phyloP scores from a whole-genome alignment of 2,888 invertebrate species.

The Agrotis clavis region DNA sequence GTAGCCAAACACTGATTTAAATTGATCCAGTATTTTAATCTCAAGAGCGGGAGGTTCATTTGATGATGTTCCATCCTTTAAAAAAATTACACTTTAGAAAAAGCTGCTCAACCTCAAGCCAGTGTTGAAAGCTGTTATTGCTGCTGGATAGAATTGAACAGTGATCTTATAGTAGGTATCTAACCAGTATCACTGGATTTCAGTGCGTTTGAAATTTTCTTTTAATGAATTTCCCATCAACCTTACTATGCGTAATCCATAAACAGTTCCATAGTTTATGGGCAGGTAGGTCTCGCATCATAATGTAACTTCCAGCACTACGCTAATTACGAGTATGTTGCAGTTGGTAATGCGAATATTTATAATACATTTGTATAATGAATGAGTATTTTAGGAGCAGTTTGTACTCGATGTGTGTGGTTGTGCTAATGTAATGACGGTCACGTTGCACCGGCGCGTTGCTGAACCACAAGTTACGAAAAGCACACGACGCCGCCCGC shows the following conservation, averaged over 20 bases:
- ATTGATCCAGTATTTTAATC: not conserved
- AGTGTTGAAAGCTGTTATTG: not conserved
- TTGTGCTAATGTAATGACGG: conserved; percentile 73
- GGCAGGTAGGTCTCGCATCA: conserved; percentile 8
- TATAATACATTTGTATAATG: conserved; percentile 63
- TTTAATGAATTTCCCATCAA: not conserved
- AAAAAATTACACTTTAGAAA: too few relatives aligned
- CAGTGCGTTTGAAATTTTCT: not conserved
- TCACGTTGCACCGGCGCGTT: conserved; percentile 79
- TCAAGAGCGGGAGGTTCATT: too few relatives aligned
- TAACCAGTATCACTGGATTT: not conserved
- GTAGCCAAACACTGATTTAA: not conserved
- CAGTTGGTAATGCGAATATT: conserved; percentile 50
- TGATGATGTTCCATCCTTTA: too few relatives aligned
- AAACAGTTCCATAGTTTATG: conserved; percentile 20
- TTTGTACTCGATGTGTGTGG: conserved; percentile 70
- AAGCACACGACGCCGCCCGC: conserved; percentile 81
- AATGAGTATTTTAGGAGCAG: conserved; percentile 71
- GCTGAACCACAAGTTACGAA: conserved; percentile 86
- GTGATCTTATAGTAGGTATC: not conserved
- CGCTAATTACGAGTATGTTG: conserved; percentile 49
- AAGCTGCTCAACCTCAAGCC: not conserved
- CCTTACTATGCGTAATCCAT: not conserved
- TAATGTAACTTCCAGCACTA: conserved; percentile 26
- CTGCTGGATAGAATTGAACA: not conserved